Base-by-base conservation (phyloP, 1,140 invertebrate genomes). In the Matsumurasca onukii region DNA sequence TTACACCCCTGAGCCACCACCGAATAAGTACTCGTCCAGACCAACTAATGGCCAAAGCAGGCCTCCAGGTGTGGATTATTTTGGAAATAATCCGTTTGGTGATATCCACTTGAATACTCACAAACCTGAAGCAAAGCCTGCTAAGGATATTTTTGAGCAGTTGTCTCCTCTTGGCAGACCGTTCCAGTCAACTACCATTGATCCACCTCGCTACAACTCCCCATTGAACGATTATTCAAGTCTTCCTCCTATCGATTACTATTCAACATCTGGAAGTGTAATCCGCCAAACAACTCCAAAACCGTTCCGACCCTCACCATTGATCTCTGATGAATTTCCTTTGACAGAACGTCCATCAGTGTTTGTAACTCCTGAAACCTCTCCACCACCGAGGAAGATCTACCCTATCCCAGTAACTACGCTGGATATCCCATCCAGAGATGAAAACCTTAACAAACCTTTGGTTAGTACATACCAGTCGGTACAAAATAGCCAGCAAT, bases 91-190 rank as follows among this genome's bases (percentile, higher is more conserved):
- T 31, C 63, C 67, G 24, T 66, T 72, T 63, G 71, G 71, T 34
- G 69, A 67, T 52, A 68, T 72, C n/a, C 45, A 39, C 20, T 29
- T 72, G 13, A 70, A 57, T 30, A 69, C 68, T 13, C 68, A 64
- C 15, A 59, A 49, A 31, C 69, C 69, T n/a, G 71, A 69, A 5
- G 27, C 52, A 39, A 25, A 62, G 48, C 67, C 61, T 9, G 48
- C 24, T 27, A 73, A 71, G n/a, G 69, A 71, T 29, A 70, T 73
- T 12, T 71, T 62, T 25, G 68, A 71, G n/a, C 73, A 73, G 30
- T 51, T 70, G 1, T 70, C 73, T n/a, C 73, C 73, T 24, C 55
- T 69, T 20, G 70, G 69, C 15, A 68, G 73, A 51, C 73, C 73
- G 12, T 74, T 74, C 62, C 68, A 72, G 49, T 69, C 55, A 29